Evolutionary conservation across 1,140 invertebrate species (phyloP), one percentile per base, ranked within the genome.

Genomic region (Yoshiicerus persimilis): DNA sequence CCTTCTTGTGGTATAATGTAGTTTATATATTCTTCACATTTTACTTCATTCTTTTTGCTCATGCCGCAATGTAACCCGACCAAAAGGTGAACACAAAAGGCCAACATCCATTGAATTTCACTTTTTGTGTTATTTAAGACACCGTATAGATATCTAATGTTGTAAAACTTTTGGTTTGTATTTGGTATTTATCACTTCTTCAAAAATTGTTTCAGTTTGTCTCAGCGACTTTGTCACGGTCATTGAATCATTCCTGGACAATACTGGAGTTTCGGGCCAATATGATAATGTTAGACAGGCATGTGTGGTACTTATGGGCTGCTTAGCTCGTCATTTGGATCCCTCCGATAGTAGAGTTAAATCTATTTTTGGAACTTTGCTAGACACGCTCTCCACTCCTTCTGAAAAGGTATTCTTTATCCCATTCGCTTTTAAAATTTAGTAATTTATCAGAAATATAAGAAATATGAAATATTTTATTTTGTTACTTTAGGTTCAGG

Each of bases 231-330:
- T 99, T 86, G 92, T 99, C 36, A 97, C 97, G 0, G 95, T 98
- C 11, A 98, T 99, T 92, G 97, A 98, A 92, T 94, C 96, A 36
- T 97, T 98, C 91, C 95, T 98, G 92, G 96, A 98, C 91, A 96
- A 96, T 92, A 97, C 97, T 5, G 97, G 97, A 11, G 96, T 98
- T 92, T 97, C 96, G 0, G 95, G 96, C n/a, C 95, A 95, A 88
- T 98, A 95, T 92, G 99, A 99, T 93, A 96, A 96, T 8, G 96
- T 98, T 34, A 95, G 98, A 62, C 97, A 99, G 92, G 97, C 97
- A 90, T 97, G 99, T 62, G 97, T 99, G 38, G 96, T 99, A 91
- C 93, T 99, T 10, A 98, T 99, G 96, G 99, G 99, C 20, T 98
- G 96, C 0, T 93, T 99, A 89, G 98, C 98, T 1, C 94, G 97